Percentiles rank a stretch among this genome's conserved stretches.
phyloP scores from a whole-genome alignment of 2,888 invertebrate genomes.

The Electrophaes corylata region DNA sequence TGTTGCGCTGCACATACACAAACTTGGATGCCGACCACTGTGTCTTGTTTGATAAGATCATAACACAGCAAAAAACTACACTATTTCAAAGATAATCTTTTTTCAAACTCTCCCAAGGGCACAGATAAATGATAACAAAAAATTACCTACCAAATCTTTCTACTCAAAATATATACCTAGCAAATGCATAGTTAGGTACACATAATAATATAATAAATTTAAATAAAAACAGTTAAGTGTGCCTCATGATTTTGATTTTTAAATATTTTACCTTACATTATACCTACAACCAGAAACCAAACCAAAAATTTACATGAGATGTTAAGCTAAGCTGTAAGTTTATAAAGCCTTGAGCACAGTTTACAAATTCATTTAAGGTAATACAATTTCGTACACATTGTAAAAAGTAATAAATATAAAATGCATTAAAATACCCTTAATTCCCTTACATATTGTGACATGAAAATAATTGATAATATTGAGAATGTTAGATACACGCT shows the following conservation, averaged over 20 bases:
- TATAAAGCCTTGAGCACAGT: conserved; percentile 8
- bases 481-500: conserved; percentile 37
- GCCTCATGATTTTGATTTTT: not conserved
- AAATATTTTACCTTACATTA: not conserved
- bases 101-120: not conserved
- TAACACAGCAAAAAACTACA: not conserved
- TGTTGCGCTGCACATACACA: too few relatives aligned
- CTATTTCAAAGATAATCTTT: too few relatives aligned
- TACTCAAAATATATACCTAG: too few relatives aligned
- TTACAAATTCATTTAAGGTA: conserved; percentile 46
- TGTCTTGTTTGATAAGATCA: not conserved
- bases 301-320: not conserved
- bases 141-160: too few relatives aligned
- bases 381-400: conserved; percentile 40
- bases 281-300: not conserved
- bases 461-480: conserved; percentile 42
- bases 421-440: conserved; percentile 66
- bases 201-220: not conserved
- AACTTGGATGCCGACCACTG: too few relatives aligned
- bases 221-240: not conserved
- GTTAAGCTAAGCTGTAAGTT: not conserved
- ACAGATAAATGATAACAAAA: conserved; percentile 1
- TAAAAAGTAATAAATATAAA: conserved; percentile 59
- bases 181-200: not conserved
- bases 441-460: conserved; percentile 50